Evolutionary conservation across 2,888 invertebrate species (phyloP).

Genomic region (Drosophila mayaguana): DNA sequence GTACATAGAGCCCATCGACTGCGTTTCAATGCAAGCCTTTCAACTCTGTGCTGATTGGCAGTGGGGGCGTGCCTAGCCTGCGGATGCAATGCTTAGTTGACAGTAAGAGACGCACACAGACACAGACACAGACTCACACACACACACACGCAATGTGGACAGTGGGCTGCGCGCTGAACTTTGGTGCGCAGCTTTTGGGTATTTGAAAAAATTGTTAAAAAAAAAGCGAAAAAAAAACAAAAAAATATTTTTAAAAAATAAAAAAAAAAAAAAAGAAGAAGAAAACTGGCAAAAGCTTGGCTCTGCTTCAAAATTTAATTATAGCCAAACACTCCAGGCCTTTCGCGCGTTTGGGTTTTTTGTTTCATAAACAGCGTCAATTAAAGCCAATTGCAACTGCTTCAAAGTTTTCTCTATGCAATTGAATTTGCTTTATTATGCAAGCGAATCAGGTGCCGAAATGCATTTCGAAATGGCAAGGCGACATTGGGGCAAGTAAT

Average conservation of each 20-base stretch:
- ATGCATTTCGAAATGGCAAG: slow-evolving; percentile 16
- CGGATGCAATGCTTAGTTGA: slow-evolving; percentile 27
- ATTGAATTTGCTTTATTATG: not conserved
- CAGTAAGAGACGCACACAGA: not conserved
- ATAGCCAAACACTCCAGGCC: not conserved
- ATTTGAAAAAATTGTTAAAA: not conserved
- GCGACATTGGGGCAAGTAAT: not conserved
- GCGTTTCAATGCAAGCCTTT: slow-evolving; percentile 25
- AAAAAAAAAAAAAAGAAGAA: slow-evolving; percentile 2
- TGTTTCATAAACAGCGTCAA: not conserved
- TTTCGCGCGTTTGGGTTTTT: not conserved
- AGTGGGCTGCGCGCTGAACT: slow-evolving; percentile 9
- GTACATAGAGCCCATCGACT: slow-evolving; percentile 4
- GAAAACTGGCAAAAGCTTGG: slow-evolving; percentile 19
- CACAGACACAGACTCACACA: not conserved
- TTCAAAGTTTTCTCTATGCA: slow-evolving; percentile 1
- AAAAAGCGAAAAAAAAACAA: not conserved
- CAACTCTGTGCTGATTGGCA: slow-evolving; percentile 9
- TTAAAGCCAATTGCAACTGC: slow-evolving; percentile 46
- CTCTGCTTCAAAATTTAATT: not conserved
- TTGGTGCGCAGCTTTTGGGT: slow-evolving; percentile 18
- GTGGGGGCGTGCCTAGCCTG: slow-evolving; percentile 28
- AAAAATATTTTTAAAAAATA: not conserved
- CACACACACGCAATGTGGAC: not conserved
- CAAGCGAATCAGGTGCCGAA: slow-evolving; percentile 9